These are phyloP conservation scores for Hyposmocoma kahamanoa DNA, from an alignment of 1,140 invertebrate species.

Conservation along the genomic window DNA sequence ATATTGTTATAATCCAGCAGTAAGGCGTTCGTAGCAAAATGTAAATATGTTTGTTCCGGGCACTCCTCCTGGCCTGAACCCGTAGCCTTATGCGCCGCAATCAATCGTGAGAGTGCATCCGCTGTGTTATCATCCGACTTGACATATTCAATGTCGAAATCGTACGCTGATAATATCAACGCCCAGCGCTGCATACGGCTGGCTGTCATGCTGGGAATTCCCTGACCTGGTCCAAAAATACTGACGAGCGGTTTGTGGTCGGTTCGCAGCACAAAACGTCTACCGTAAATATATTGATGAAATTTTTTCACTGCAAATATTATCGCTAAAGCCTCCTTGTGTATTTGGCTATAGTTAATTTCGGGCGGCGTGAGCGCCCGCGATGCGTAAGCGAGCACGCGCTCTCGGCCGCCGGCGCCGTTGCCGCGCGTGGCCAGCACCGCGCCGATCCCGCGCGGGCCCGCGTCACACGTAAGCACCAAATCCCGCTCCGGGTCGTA, in stretches of 20 bases:
- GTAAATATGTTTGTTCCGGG: no score
- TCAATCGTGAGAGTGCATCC: not conserved
- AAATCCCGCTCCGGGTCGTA: not conserved
- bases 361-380: not conserved
- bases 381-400: not conserved
- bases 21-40: no score
- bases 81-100: no score
- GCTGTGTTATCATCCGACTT: conserved; percentile 5
- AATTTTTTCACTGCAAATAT: not conserved
- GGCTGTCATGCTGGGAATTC: conserved; percentile 26
- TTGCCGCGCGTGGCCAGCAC: not conserved
- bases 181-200: conserved; percentile 43
- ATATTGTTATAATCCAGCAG: no score
- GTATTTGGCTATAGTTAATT: not conserved
- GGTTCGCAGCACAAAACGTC: not conserved
- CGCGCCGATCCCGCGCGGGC: not conserved
- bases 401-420: not conserved
- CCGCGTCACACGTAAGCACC: not conserved
- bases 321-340: not conserved
- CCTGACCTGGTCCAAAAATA: not conserved
- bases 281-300: not conserved
- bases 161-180: conserved; percentile 30
- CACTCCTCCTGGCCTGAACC: no score
- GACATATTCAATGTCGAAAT: conserved; percentile 26
- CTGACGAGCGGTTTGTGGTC: not conserved